Evolutionary conservation across 2,113 vertebrate species (phyloP).

Genomic region (Polypterus senegalus): DNA sequence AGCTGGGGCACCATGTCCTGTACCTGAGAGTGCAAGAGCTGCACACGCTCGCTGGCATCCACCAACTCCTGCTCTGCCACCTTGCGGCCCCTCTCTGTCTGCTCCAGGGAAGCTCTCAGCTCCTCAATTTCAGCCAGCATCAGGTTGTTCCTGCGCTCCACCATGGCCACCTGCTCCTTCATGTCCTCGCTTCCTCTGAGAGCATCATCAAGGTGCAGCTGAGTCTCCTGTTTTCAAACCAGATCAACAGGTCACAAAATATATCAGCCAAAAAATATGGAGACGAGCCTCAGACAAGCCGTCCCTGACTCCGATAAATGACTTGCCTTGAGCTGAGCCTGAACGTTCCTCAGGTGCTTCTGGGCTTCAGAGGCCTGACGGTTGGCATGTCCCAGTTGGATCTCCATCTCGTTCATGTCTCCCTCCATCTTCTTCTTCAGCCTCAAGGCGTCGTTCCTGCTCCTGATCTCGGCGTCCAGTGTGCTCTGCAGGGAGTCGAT

Average conservation of each 20-base stretch:
- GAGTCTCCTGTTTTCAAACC: slow-evolving; percentile 5
- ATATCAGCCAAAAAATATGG: background rate
- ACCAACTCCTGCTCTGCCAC: slow-evolving; percentile 14
- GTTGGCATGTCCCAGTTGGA: slow-evolving; percentile 17
- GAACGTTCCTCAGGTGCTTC: slow-evolving; percentile 17
- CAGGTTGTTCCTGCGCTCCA: slow-evolving; percentile 9
- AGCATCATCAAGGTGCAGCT: slow-evolving; percentile 12
- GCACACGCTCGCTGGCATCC: slow-evolving; percentile 12
- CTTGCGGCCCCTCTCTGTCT: slow-evolving; percentile 12
- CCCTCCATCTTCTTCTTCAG: slow-evolving; percentile 24
- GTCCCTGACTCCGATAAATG: background rate
- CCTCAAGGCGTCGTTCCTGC: slow-evolving; percentile 18
- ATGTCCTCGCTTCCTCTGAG: slow-evolving; percentile 8
- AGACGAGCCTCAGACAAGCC: accelerated
- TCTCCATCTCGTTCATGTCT: slow-evolving; percentile 34
- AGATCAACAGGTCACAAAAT: background rate
- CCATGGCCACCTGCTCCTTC: slow-evolving; percentile 12
- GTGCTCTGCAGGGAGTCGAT: slow-evolving; percentile 16
- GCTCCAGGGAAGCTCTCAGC: slow-evolving; percentile 13
- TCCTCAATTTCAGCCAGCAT: slow-evolving; percentile 15
- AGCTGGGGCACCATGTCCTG: background rate
- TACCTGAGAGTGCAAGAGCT: slow-evolving; percentile 17
- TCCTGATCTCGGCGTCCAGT: slow-evolving; percentile 17
- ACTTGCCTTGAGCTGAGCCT: slow-evolving; percentile 16
- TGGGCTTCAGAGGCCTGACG: slow-evolving; percentile 17